Conservation (phyloP, 2,113 vertebrate genomes). For the Tyrannus savana region DNA sequence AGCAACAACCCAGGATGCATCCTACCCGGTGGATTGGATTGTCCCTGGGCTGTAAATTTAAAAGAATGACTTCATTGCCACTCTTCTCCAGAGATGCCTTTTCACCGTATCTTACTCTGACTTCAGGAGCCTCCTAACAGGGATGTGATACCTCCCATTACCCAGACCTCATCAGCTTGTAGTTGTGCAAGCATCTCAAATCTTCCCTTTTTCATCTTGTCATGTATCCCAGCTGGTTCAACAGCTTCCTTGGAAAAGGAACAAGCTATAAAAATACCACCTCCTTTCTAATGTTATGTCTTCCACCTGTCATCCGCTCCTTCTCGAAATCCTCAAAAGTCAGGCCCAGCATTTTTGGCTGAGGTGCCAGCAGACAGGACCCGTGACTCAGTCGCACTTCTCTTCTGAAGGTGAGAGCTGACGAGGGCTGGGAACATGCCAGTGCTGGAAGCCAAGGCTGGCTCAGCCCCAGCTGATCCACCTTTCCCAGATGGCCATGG, state of each 20-base stretch:
- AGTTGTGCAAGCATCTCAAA: not conserved
- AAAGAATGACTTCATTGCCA: not conserved
- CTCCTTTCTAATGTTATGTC: not conserved
- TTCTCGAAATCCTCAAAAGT: conserved; percentile 33
- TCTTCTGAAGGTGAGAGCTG: conserved; percentile 37
- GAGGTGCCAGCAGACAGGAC: not conserved
- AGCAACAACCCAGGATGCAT: not conserved
- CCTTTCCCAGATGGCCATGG: not conserved
- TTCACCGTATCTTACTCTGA: not conserved
- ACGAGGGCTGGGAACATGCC: not conserved
- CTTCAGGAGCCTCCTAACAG: not conserved
- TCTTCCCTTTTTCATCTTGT: not conserved
- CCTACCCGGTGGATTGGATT: fast-evolving
- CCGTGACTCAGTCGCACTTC: not conserved
- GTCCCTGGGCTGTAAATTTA: not conserved
- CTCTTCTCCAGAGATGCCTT: not conserved
- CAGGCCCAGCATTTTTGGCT: not conserved
- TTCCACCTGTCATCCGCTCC: not conserved
- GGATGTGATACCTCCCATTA: not conserved
- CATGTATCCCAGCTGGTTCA: not conserved
- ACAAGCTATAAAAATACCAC: not conserved
- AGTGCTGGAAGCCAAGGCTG: not conserved
- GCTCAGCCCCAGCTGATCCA: not conserved
- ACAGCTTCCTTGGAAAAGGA: not conserved
- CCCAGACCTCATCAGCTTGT: not conserved